These are phyloP conservation scores for Lagopus muta DNA, from an alignment of 2,113 vertebrate species.

Conservation along the genomic window DNA sequence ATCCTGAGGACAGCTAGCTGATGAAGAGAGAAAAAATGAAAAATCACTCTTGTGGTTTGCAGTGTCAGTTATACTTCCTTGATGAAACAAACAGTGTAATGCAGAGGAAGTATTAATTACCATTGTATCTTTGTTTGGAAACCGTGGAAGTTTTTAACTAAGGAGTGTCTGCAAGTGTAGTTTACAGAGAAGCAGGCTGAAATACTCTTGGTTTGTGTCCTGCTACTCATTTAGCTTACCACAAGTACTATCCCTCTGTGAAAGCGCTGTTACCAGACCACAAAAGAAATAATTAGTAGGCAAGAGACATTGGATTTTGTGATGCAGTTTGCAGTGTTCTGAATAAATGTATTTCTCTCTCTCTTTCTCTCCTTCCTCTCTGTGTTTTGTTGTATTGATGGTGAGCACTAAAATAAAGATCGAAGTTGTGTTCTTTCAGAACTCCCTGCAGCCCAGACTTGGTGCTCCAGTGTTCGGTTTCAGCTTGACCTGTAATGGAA, in stretches of 20 bases:
- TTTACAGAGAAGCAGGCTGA: not conserved
- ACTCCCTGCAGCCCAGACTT: not conserved
- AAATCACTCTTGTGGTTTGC: not conserved
- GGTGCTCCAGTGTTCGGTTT: not conserved
- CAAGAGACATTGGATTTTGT: not conserved
- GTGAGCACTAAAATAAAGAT: not conserved
- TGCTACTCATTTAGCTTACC: not conserved
- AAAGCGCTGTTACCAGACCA: conserved; percentile 5
- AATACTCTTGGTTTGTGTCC: not conserved
- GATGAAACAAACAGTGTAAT: not conserved
- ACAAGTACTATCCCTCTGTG: not conserved
- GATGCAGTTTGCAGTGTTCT: conserved; percentile 1
- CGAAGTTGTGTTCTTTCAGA: not conserved
- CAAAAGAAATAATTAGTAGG: conserved; percentile 33
- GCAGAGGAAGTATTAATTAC: not conserved
- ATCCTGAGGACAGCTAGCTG: not conserved
- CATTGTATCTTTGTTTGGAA: not conserved
- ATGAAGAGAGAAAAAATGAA: not conserved
- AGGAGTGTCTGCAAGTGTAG: not conserved
- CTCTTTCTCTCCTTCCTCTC: not conserved
- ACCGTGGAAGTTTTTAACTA: not conserved
- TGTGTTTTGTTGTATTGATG: not conserved
- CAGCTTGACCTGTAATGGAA: not conserved
- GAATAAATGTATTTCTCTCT: not conserved
- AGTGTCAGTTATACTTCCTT: not conserved